These are phyloP conservation scores for Phalanger gymnotis DNA, from an alignment of 2,797 vertebrate species.

Conservation along the genomic window DNA sequence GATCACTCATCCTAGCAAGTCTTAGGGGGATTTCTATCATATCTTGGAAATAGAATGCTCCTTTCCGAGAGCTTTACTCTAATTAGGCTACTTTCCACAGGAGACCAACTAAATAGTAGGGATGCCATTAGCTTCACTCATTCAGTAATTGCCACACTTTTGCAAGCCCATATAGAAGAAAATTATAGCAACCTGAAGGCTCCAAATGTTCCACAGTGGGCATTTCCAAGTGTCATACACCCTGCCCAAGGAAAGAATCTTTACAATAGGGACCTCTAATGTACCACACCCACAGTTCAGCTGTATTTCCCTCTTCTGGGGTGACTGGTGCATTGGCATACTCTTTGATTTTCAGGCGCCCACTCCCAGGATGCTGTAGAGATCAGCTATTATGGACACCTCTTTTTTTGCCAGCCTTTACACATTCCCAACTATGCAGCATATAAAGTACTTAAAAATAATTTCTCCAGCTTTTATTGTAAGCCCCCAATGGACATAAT, in stretches of 20 bases:
- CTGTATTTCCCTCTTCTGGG: not conserved
- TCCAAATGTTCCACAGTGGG: not conserved
- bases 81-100: not conserved
- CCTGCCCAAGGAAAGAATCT: not conserved
- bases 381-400: not conserved
- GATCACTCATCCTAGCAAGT: not conserved
- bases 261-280: not conserved
- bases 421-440: constrained; percentile 35
- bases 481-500: not conserved
- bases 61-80: not conserved
- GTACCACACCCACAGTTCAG: not conserved
- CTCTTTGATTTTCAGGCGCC: not conserved
- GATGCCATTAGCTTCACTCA: not conserved
- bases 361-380: not conserved
- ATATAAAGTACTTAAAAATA: constrained; percentile 67
- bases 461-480: constrained; percentile 26
- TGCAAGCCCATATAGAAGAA: not conserved
- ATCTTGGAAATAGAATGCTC: not conserved
- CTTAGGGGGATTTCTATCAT: not conserved
- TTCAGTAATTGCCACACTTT: not conserved
- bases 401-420: constrained; percentile 38
- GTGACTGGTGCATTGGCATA: not conserved
- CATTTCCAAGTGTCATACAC: not conserved
- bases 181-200: not conserved
- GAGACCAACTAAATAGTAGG: not conserved